Base-by-base conservation (phyloP, 2,797 vertebrate species). In the Psittacula echo region DNA sequence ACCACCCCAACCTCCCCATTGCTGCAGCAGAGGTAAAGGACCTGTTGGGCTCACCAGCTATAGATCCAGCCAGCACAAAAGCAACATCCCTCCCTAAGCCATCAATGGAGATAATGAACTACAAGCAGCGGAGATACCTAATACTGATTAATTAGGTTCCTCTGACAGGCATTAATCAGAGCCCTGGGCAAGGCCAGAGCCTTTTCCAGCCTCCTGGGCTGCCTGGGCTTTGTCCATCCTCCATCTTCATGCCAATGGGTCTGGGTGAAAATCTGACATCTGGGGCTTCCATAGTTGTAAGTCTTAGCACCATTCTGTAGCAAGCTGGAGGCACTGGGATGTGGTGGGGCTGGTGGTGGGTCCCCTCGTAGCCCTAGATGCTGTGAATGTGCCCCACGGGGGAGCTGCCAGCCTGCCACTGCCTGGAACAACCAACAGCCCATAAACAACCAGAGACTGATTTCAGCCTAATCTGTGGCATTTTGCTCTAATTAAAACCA, bases 401-500 rank as follows among this genome's bases (percentile, higher is more conserved):
- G 61, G 72, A 93, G 88, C 94, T 13, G 4, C 78, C 92, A 94
- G 94, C 76, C 88, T 83, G 83, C 85, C 87, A 30, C 90, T 77
- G 89, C 96, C 91, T 95, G 68, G 17, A 94, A 91, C 79, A 51
- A 17, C 56, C 92, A 92, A 84, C 4, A 3, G 85, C 76, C 84
- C 1, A 0, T 95, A 97, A 98, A 97, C 96, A 97, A 97, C 93
- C 37, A 75, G 96, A 30, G 68, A 93, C 96, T 72, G 87, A 96
- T 97, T 98, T 94, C 96, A 96, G 97, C 95, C 95, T 97, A 89
- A 98, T 97, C 95, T 96, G 96, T 13, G 45, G 94, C 95, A 96
- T 98, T 98, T 97, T 95, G 73, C 95, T 95, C 96, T 98, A 97
- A 98, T 98, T 98, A 98, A 98, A 98, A 97, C 95, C 96, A 97